Base-by-base conservation (phyloP, 2,113 vertebrate species). In the Ifrita kowaldi region DNA sequence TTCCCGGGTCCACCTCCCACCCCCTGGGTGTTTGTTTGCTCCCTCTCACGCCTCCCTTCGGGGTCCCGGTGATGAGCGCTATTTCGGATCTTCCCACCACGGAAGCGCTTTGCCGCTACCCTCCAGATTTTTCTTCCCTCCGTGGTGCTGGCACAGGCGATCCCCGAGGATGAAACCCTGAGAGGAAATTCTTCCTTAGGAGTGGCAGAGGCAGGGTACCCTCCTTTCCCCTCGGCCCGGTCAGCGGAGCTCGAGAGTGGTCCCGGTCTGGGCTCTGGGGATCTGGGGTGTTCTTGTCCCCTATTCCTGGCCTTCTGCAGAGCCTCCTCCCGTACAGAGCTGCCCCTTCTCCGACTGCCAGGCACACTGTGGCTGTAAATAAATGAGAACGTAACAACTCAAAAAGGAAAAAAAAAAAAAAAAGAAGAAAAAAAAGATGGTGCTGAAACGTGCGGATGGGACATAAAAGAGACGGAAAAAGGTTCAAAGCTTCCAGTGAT, bases 401-500 rank as follows among this genome's bases (percentile, higher is more conserved):
- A 8, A 50, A 81, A 30, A 24, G 5, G 16, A 6, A 14, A 37
- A 18, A 3, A 21, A 35, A 37, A 47, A 32, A 28, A 16, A n/a
- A n/a, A 47, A 41, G n/a, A n/a, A 16, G 42, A 53, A 67, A 65
- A 47, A n/a, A 67, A 6, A 41, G 27, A 19, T 26, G 26, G 79
- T 22, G 37, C 89, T 22, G 89, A 82, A 69, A 68, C 60, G n/a
- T 46, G 50, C 46, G 78, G 83, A 97, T 55, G 69, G 75, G 78
- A 76, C 96, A 90, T 84, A 50, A 93, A 97, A 97, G 90, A 33
- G 4, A 50, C n/a, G 76, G 90, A 46, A 91, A 91, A 73, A 65
- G 95, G 97, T 98, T 98, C 98, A 98, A 98, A 98, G 98, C 96
- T 91, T 97, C 90, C 41, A 16, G 77, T 92, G 96, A 96, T 93